Conservation (phyloP, 2,888 invertebrate species). For the Rotaria macrura region DNA sequence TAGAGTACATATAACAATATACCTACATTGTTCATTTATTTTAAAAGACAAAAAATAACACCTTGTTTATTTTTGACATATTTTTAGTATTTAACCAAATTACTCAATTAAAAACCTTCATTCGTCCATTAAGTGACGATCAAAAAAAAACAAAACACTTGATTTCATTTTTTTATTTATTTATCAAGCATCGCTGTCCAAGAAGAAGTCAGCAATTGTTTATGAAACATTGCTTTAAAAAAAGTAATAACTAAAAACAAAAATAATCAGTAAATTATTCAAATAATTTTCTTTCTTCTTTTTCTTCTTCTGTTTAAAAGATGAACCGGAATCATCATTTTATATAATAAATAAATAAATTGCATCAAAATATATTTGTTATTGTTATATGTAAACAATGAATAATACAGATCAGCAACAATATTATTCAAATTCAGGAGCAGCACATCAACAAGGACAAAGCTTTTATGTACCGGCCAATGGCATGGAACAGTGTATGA, state of each 20-base stretch:
- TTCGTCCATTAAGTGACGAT: background rate
- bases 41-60: background rate
- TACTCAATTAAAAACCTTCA: background rate
- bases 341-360: background rate
- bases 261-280: too few species aligned
- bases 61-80: too few species aligned
- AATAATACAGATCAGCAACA: background rate
- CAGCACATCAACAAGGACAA: background rate
- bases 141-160: background rate
- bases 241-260: background rate
- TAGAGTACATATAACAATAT: background rate
- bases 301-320: background rate
- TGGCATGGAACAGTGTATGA: background rate
- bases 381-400: background rate
- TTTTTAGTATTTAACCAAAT: conserved; percentile 3
- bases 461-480: background rate
- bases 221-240: background rate
- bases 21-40: background rate
- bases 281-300: too few species aligned
- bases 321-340: background rate
- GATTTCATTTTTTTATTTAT: background rate
- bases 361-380: background rate
- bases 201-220: background rate
- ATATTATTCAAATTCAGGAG: background rate
- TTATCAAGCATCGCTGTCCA: background rate